These are phyloP conservation scores for Portunus trituberculatus DNA, from an alignment of 1,140 invertebrate species.

Conservation along the genomic window DNA sequence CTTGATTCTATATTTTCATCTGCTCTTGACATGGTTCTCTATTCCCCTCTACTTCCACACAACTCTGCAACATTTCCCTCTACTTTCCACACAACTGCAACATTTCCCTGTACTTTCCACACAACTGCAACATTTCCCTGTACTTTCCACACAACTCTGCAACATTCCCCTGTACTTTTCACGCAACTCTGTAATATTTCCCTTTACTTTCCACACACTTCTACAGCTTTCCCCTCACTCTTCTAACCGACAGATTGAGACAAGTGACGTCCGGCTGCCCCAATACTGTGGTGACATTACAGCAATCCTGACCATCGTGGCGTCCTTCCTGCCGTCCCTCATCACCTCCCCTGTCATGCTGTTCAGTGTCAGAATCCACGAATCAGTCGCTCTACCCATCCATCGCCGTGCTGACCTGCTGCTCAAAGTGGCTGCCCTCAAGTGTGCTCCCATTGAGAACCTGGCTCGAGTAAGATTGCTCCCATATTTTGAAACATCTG, in stretches of 20 bases:
- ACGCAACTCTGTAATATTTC: background rate
- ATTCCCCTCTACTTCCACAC: too few species aligned
- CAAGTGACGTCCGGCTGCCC: conserved; percentile 58
- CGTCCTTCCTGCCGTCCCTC: conserved; percentile 59
- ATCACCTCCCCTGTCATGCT: conserved; percentile 58
- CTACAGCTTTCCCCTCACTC: background rate
- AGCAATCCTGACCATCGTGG: conserved; percentile 61
- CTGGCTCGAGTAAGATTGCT: conserved; percentile 50
- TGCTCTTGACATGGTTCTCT: too few species aligned
- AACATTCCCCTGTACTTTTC: background rate
- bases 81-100: too few species aligned
- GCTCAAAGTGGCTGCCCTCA: conserved; percentile 66
- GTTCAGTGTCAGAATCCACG: conserved; percentile 65
- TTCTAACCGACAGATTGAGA: conserved; percentile 57
- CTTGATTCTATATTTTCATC: too few species aligned
- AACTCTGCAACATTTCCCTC: too few species aligned
- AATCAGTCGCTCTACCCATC: conserved; percentile 68
- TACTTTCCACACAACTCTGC: too few species aligned
- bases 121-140: too few species aligned
- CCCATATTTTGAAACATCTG: too few species aligned
- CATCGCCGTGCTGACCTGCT: conserved; percentile 69
- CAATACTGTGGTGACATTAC: conserved; percentile 61
- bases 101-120: too few species aligned
- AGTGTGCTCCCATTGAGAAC: conserved; percentile 68
- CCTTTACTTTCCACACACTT: background rate